Evolutionary conservation across 30 jellyfish, hydroid and myxozoan genomes (phyloP), one percentile per base, ranked within the genome.

Genomic region (Mastigias papua): DNA sequence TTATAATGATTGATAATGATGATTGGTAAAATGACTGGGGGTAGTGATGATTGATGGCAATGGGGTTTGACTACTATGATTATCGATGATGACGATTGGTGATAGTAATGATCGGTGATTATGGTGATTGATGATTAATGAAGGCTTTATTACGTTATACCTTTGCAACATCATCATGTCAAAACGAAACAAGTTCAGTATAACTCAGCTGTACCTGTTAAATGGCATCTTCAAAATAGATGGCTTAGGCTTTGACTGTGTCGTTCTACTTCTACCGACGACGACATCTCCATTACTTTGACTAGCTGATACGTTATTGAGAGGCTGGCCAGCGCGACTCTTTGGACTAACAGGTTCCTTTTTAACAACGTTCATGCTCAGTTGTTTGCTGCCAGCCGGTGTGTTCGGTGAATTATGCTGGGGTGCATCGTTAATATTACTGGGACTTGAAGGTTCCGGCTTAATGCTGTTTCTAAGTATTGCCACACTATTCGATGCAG

Each of bases 211-310:
- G 34, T 61, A 85, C 94, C 94, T 74, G 4, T 48, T 72, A 13
- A 27, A 35, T 22, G 96, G 91, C 87, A 77, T 88, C 34, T 75
- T 71, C 66, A 88, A 65, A 70, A 71, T 50, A 20, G 91, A 91
- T 31, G 96, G 96, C 80, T 88, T 88, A 0, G 91, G 6, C 60
- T 78, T 88, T 0, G 64, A 84, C 23, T 76, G 82, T 1, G 80
- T 28, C 0, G 84, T 35, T 16, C 16, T 28, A 34, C 31, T 58
- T 21, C 27, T 33, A 37, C 60, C 73, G 17, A 34, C 50, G 8
- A 50, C 87, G 1, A 34, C n/a, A 11, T 69, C 86, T 0, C 66
- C 86, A 73, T 34, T 80, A 46, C 88, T 50, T 37, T 77, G 64
- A 0, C 10, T 26, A n/a, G 69, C 27, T 22, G 71, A 21, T n/a